A percentile compares a stretch with the other conserved stretches of the same genome.
phyloP scores from a whole-genome alignment of 1,140 invertebrate species.

The Dendrolimus punctatus region DNA sequence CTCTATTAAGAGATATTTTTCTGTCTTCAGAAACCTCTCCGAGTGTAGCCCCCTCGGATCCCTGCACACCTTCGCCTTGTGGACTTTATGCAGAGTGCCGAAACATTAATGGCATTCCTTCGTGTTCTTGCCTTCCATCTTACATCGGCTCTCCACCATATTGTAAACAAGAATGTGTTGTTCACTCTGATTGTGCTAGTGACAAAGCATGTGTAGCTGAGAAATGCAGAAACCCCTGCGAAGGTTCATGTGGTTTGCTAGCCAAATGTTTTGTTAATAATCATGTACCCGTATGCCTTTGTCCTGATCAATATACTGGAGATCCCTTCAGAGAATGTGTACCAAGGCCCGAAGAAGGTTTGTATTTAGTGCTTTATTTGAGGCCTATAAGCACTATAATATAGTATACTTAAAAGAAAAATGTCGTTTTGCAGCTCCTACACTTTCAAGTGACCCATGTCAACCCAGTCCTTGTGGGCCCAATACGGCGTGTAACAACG shows the following conservation, averaged over 20 bases:
- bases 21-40: slow-evolving; percentile 38
- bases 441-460: slow-evolving; percentile 59
- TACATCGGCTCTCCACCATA: slow-evolving; percentile 80
- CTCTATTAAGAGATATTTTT: neutral
- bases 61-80: slow-evolving; percentile 86
- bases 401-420: too few species aligned
- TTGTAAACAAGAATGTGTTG: slow-evolving; percentile 70
- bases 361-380: neutral
- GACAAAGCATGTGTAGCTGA: slow-evolving; percentile 83
- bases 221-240: slow-evolving; percentile 86
- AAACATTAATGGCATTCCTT: slow-evolving; percentile 73
- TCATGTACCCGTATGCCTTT: slow-evolving; percentile 84
- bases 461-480: slow-evolving; percentile 75
- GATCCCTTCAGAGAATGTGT: slow-evolving; percentile 80
- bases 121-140: slow-evolving; percentile 77
- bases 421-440: neutral
- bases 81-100: slow-evolving; percentile 83
- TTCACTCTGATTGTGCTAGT: slow-evolving; percentile 82
- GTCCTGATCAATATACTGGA: slow-evolving; percentile 78
- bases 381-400: too few species aligned
- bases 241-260: slow-evolving; percentile 84
- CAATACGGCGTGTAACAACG: slow-evolving; percentile 71
- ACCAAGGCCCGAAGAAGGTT: slow-evolving; percentile 39
- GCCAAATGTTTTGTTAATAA: slow-evolving; percentile 85
- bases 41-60: slow-evolving; percentile 68